These are phyloP conservation scores for Lycodopsis pacificus DNA, from an alignment of 2,797 vertebrate species.

Conservation along the genomic window DNA sequence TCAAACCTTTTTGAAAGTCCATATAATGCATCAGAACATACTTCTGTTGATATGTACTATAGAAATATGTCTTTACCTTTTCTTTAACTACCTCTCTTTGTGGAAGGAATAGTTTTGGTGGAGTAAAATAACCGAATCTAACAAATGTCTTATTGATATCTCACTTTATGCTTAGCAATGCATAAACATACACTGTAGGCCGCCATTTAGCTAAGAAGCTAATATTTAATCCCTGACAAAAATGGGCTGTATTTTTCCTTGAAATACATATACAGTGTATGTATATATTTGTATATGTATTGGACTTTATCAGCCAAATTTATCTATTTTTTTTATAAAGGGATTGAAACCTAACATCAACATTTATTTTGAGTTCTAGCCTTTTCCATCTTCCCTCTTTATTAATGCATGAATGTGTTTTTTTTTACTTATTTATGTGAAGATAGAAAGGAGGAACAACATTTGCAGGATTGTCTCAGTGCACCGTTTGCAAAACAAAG, in stretches of 20 bases:
- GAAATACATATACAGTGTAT: too few species aligned
- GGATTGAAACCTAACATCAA: neutral
- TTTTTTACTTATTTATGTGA: constrained; percentile 11
- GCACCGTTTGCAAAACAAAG: neutral
- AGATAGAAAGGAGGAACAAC: neutral
- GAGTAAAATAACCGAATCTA: neutral
- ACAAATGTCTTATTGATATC: neutral
- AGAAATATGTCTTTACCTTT: neutral
- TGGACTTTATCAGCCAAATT: neutral
- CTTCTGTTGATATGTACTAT: neutral
- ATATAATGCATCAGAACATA: neutral
- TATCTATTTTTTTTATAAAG: neutral
- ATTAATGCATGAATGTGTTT: neutral
- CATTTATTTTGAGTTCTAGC: neutral
- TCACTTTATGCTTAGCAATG: neutral
- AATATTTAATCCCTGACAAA: neutral
- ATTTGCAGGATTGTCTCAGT: neutral
- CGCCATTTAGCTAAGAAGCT: neutral
- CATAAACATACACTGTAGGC: neutral
- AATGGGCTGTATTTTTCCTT: neutral
- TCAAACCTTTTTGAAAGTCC: constrained; percentile 8
- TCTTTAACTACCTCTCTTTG: neutral
- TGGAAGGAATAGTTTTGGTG: neutral
- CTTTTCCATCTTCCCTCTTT: constrained; percentile 2
- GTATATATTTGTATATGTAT: too few species aligned